These are phyloP conservation scores for Camponotus pennsylvanicus DNA, from an alignment of 1,140 invertebrate genomes.

Conservation along the genomic window DNA sequence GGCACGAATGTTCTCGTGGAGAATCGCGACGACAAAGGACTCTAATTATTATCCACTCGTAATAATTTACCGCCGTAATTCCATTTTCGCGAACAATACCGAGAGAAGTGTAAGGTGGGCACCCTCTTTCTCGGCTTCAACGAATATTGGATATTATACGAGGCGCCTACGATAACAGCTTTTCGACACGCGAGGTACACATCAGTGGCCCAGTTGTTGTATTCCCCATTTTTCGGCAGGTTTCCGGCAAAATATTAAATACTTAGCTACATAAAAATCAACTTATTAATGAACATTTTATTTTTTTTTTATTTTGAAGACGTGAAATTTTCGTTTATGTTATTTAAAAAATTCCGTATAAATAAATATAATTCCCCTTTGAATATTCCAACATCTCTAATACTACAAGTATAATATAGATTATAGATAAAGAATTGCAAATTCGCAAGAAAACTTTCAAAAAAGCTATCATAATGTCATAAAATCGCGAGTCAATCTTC, in stretches of 20 bases:
- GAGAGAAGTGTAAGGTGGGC: conserved; percentile 58
- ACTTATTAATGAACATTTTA: neutral
- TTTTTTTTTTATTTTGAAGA: neutral
- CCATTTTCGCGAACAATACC: conserved; percentile 78
- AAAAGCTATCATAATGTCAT: neutral
- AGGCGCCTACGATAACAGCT: conserved; percentile 77
- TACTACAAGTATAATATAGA: neutral
- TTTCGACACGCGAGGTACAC: conserved; percentile 77
- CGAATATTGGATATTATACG: conserved; percentile 80
- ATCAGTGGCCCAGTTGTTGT: conserved; percentile 75
- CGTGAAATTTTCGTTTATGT: neutral
- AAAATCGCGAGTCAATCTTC: neutral
- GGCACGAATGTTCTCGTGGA: neutral
- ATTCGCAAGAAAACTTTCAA: neutral
- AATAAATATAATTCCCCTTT: neutral
- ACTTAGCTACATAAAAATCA: conserved; percentile 46
- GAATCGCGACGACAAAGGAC: conserved; percentile 67
- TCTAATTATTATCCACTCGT: conserved; percentile 74
- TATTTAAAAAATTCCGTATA: neutral
- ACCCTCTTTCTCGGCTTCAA: conserved; percentile 70
- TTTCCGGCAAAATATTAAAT: conserved; percentile 60
- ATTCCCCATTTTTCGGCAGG: conserved; percentile 62
- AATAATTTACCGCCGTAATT: conserved; percentile 77
- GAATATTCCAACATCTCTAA: neutral
- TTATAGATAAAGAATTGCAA: neutral